Conservation (phyloP, 2,113 vertebrate genomes). For the Heterocephalus glaber region DNA sequence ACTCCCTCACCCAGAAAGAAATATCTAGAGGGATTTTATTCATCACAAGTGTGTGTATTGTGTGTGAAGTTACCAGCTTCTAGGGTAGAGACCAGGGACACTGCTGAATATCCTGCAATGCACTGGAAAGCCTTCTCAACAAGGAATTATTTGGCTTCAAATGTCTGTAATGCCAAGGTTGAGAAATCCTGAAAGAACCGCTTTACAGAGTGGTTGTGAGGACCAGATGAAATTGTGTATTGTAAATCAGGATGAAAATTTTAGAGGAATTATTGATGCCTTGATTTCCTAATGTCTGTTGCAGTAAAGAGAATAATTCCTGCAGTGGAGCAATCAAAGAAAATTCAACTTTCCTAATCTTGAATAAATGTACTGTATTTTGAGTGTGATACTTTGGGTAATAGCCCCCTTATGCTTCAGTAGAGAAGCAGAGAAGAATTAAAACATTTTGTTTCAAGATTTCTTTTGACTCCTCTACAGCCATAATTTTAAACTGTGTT, state of each 20-base stretch:
- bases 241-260: background rate
- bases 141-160: background rate
- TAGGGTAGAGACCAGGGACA: background rate
- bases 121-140: background rate
- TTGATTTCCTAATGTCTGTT: background rate
- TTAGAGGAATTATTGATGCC: background rate
- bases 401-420: background rate
- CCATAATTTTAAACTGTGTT: conserved; percentile 20
- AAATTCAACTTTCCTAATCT: background rate
- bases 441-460: background rate
- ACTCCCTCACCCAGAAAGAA: background rate
- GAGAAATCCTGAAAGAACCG: background rate
- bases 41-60: background rate
- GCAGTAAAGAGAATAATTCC: background rate
- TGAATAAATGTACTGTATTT: background rate
- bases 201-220: background rate
- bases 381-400: background rate
- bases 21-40: background rate
- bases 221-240: background rate
- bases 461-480: background rate
- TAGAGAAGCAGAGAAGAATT: background rate
- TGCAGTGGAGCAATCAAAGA: background rate
- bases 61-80: background rate
- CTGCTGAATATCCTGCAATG: background rate
- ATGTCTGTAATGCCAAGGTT: background rate